Conservation (phyloP, 2,113 vertebrate species). For the Acrocephalus kingi region DNA sequence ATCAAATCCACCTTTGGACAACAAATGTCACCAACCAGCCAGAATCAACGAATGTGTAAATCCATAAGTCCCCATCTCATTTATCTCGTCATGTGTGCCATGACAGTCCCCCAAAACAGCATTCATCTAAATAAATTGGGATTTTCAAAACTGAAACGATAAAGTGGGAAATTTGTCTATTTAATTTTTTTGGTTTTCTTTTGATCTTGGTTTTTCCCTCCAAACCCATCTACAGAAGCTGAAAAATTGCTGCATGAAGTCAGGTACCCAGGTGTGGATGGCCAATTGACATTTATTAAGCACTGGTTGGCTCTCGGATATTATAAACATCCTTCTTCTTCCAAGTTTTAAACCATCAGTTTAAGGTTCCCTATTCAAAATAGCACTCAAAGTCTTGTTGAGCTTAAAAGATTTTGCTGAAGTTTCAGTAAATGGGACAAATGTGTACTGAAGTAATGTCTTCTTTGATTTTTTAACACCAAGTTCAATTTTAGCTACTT, state of each 20-base stretch:
- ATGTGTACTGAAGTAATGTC: neutral
- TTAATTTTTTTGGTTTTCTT: neutral
- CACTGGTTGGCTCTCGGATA: neutral
- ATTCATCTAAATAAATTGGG: neutral
- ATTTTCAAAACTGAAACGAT: neutral
- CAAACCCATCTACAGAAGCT: neutral
- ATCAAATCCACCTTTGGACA: neutral
- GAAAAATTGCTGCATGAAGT: neutral
- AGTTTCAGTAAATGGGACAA: neutral
- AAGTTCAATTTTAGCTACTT: neutral
- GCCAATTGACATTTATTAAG: neutral
- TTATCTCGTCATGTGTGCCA: neutral
- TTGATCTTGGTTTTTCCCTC: neutral
- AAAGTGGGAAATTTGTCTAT: neutral
- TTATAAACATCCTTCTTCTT: neutral
- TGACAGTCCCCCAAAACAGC: neutral
- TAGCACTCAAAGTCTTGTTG: neutral
- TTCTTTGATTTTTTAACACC: neutral
- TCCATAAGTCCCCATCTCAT: neutral
- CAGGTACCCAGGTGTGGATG: neutral
- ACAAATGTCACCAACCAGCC: neutral
- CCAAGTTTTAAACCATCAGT: neutral
- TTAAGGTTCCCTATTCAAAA: neutral
- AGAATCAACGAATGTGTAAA: slow-evolving; percentile 3
- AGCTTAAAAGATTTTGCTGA: neutral